Evolutionary conservation across 2,797 vertebrate species (phyloP).

Genomic region (Melanitta fusca): DNA sequence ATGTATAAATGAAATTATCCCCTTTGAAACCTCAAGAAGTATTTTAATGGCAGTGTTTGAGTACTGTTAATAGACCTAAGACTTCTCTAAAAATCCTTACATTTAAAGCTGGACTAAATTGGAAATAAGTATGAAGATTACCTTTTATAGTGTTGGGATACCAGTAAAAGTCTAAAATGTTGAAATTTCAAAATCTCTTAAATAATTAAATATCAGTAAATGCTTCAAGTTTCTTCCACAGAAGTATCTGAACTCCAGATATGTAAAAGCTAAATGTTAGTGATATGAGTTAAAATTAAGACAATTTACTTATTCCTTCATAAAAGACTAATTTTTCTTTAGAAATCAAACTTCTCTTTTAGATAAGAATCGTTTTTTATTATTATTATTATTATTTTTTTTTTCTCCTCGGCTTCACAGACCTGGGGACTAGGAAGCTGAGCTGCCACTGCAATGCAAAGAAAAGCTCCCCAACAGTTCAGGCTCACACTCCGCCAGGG

Average conservation of each 20-base stretch:
- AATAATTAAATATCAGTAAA: neutral
- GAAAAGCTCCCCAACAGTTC: neutral
- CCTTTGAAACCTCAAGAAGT: neutral
- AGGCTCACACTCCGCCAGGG: neutral
- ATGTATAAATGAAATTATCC: neutral
- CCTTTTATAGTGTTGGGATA: neutral
- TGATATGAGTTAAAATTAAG: neutral
- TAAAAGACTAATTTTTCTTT: neutral
- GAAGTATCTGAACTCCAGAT: neutral
- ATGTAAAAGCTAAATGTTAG: neutral
- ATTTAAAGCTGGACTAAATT: neutral
- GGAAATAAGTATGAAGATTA: neutral
- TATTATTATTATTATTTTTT: too few species aligned
- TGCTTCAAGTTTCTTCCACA: neutral
- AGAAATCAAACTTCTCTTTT: neutral
- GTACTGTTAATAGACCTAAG: neutral
- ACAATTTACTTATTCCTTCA: neutral
- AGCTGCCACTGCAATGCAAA: accelerated
- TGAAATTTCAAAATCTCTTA: neutral
- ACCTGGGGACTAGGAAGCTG: neutral
- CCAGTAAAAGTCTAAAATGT: neutral
- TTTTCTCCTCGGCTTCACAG: neutral
- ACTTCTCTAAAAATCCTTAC: neutral
- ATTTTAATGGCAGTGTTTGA: neutral
- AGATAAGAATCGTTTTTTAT: neutral